Conservation (phyloP, 2,888 invertebrate species). For the Aphidoletes aphidimyza region DNA sequence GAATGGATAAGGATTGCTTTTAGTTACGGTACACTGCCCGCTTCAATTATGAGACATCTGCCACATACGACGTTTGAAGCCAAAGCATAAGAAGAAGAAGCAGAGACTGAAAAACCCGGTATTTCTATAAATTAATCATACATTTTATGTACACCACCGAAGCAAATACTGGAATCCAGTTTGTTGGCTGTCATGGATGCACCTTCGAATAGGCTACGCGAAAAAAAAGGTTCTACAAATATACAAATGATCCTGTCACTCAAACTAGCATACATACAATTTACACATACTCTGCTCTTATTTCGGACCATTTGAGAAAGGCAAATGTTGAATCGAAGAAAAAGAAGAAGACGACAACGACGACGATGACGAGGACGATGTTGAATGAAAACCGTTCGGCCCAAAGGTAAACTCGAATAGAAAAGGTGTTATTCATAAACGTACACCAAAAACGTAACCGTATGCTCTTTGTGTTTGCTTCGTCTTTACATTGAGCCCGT, state of each 20-base stretch:
- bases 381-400: neutral
- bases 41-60: constrained; percentile 54
- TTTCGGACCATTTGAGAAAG: neutral
- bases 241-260: constrained; percentile 53
- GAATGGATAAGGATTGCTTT: constrained; percentile 27
- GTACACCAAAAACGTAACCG: neutral
- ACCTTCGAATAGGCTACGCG: constrained; percentile 21
- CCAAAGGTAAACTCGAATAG: constrained; percentile 11
- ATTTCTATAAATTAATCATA: constrained; percentile 53
- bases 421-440: constrained; percentile 23
- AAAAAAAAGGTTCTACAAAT: constrained; percentile 40
- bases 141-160: constrained; percentile 46
- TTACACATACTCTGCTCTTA: neutral
- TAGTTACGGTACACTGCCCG: constrained; percentile 53
- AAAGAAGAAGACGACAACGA: constrained; percentile 11
- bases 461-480: neutral
- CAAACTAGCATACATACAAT: neutral
- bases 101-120: neutral
- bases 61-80: neutral
- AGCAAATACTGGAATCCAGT: constrained; percentile 36
- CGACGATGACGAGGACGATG: neutral
- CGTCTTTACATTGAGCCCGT: too few relatives aligned
- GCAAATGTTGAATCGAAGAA: neutral
- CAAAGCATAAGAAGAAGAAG: too few relatives aligned
- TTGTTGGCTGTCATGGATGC: neutral